Base-by-base conservation (phyloP, 2,888 invertebrate species). In the Coenonympha glycerion region DNA sequence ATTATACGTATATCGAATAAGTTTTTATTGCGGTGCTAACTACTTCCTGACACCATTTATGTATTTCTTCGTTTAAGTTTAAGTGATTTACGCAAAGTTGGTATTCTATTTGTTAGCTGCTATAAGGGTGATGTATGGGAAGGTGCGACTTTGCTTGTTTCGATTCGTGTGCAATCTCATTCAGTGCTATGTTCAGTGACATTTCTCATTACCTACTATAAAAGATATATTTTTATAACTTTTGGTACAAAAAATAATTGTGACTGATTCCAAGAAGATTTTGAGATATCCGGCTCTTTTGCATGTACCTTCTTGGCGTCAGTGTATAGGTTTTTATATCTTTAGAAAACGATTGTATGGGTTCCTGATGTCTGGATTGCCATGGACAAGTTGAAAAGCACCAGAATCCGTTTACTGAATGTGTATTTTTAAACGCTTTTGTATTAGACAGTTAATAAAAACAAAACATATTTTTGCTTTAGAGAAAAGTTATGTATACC, bases 21-120 rank as follows among this genome's bases (percentile, higher is more conserved):
- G 74, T 75, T 68, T 67, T 72, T 78, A 73, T 69, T 71, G 76
- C 74, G 84, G 84, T 84, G 85, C 85, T 83, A 79, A 44, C 44
- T 44, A 64, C 65, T 73, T 74, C 63, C 78, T 69, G 73, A 76
- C 80, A 77, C 79, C 77, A 70, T 72, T 76, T 73, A 71, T 74
- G 74, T 76, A 77, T 75, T 73, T 81, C 67, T 44, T 42, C 9
- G 30, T 42, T 44, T 72, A 77, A 74, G 76, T 79, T 49, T 76
- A 80, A 70, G 67, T 66, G 63, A 65, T 59, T 55, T 61, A 55
- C 56, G 62, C 55, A 68, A 69, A 75, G 72, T 73, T 73, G 72
- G 74, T 73, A 68, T 37, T 49, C 40, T n/a, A 21, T 36, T 46
- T 41, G 40, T 44, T 44, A 44, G 9, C 33, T 45, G 11, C 34